phyloP scores from a whole-genome alignment of 1,140 invertebrate genomes.

The Lucilia cuprina region DNA sequence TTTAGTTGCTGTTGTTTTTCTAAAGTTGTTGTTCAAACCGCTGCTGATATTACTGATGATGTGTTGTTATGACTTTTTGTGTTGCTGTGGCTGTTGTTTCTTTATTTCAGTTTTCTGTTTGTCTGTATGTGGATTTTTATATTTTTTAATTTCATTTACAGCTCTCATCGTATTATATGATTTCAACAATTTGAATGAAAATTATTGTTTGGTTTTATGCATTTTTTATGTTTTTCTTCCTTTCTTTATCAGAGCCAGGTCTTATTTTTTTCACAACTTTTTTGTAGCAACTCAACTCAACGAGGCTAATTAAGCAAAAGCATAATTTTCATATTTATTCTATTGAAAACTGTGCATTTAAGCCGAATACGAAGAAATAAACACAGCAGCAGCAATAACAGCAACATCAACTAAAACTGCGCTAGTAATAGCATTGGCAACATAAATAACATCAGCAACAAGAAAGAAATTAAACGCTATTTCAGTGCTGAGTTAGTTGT shows the following conservation, averaged over 20 bases:
- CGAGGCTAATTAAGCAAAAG: neutral
- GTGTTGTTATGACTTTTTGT: neutral
- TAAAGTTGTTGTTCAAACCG: slow-evolving; percentile 5
- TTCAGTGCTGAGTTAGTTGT: neutral
- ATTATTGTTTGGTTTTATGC: neutral
- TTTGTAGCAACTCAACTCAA: neutral
- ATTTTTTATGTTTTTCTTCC: neutral
- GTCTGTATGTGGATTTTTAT: neutral
- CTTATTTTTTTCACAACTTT: neutral
- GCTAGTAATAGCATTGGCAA: neutral
- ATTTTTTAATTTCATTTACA: neutral
- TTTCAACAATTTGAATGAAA: neutral
- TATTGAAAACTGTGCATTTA: neutral
- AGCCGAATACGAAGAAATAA: too few species aligned
- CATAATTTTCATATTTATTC: neutral
- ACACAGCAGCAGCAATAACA: neutral
- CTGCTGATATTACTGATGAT: slow-evolving; percentile 11
- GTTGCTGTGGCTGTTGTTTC: neutral
- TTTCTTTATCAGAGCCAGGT: neutral
- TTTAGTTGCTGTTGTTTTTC: neutral
- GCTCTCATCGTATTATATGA: neutral
- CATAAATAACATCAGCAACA: neutral
- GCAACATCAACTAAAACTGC: neutral
- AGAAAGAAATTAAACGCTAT: neutral
- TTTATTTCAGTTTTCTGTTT: neutral